phyloP scores from a whole-genome alignment of 1,140 invertebrate genomes.

The Holcopasites calliopsidis region DNA sequence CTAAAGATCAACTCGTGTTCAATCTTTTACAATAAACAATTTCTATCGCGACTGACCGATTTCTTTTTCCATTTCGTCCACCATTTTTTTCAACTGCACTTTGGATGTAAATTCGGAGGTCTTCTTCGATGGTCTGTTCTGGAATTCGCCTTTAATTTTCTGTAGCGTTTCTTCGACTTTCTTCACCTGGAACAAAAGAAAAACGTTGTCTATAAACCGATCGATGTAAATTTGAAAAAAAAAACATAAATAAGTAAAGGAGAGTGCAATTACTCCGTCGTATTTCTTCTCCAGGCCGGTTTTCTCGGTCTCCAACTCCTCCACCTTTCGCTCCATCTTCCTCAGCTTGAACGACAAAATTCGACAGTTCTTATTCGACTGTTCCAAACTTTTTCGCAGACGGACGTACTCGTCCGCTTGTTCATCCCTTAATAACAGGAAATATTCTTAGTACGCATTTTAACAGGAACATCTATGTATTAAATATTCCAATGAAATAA shows the following conservation, averaged over 20 bases:
- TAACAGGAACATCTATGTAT: background rate
- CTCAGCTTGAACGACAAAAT: slow-evolving; percentile 98
- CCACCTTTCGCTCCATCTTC: slow-evolving; percentile 95
- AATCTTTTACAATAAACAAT: background rate
- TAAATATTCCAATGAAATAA: no score
- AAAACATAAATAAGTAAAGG: no score
- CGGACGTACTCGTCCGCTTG: slow-evolving; percentile 98
- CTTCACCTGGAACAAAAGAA: slow-evolving; percentile 79
- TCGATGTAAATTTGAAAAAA: background rate
- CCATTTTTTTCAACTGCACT: slow-evolving; percentile 87
- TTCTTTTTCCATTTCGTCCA: slow-evolving; percentile 89
- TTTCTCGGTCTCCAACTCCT: slow-evolving; percentile 94
- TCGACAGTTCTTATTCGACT: slow-evolving; percentile 98
- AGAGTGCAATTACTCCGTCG: no score
- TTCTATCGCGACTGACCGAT: slow-evolving; percentile 79
- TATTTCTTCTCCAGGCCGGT: slow-evolving; percentile 85
- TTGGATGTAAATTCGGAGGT: slow-evolving; percentile 85
- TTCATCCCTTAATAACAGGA: slow-evolving; percentile 88
- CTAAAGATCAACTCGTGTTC: no score
- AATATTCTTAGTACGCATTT: slow-evolving; percentile 26
- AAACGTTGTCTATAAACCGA: background rate
- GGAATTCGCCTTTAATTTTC: slow-evolving; percentile 83
- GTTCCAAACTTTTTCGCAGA: slow-evolving; percentile 94
- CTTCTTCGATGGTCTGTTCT: slow-evolving; percentile 84
- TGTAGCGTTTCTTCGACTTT: slow-evolving; percentile 82